Conservation (phyloP, 2,113 vertebrate genomes). For the Theristicus caerulescens region DNA sequence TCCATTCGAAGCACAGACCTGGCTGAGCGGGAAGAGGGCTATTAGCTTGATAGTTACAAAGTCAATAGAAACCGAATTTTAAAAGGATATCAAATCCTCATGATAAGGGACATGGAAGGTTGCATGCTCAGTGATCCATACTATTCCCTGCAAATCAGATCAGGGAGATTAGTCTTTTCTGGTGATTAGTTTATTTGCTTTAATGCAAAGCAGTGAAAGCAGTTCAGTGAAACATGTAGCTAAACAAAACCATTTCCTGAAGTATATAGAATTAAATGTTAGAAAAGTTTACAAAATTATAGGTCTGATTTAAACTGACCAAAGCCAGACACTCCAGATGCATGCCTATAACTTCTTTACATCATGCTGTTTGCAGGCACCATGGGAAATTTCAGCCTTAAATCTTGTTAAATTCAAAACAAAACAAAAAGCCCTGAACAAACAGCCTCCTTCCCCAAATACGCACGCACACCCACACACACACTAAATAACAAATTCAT, state of each 20-base stretch:
- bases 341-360: background rate
- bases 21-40: slow-evolving; percentile 3
- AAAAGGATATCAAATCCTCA: slow-evolving; percentile 41
- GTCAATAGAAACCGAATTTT: slow-evolving; percentile 56
- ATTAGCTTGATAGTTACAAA: slow-evolving; percentile 46
- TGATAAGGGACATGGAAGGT: slow-evolving; percentile 16
- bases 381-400: background rate
- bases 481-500: background rate
- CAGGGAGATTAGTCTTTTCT: slow-evolving; percentile 23
- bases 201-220: slow-evolving; percentile 35
- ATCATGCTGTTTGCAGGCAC: background rate
- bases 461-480: background rate
- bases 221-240: background rate
- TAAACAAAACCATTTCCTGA: background rate
- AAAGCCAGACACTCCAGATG: background rate
- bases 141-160: slow-evolving; percentile 28
- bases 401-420: background rate
- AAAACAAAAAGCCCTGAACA: background rate
- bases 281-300: background rate
- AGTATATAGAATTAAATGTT: background rate
- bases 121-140: slow-evolving; percentile 26
- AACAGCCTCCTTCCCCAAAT: background rate
- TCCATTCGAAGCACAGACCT: background rate
- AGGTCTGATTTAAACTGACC: background rate
- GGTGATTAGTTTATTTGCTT: slow-evolving; percentile 38